Conservation (phyloP, 2,888 invertebrate species). For the Euzophera pinguis region DNA sequence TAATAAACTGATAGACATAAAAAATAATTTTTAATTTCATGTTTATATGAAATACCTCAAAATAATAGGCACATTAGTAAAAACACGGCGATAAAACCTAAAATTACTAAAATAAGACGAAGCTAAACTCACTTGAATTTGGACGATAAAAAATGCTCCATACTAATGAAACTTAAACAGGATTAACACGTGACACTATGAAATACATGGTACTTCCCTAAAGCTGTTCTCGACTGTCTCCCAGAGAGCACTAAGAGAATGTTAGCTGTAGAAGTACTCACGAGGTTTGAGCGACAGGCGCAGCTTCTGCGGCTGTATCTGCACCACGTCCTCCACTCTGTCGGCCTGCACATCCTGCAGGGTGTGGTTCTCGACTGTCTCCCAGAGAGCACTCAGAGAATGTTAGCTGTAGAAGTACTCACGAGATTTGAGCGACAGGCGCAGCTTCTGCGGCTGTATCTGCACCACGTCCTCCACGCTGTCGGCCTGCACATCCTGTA, state of each 20-base stretch:
- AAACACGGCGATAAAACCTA: too few relatives aligned
- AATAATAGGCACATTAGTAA: too few relatives aligned
- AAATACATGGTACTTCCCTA: too few relatives aligned
- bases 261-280: slow-evolving; percentile 58
- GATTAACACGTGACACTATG: too few relatives aligned
- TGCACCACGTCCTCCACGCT: slow-evolving; percentile 77
- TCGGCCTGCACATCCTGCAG: slow-evolving; percentile 72
- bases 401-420: slow-evolving; percentile 59
- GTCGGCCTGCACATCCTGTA: slow-evolving; percentile 69
- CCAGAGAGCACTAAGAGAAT: slow-evolving; percentile 52
- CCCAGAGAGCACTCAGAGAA: slow-evolving; percentile 51
- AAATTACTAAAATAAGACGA: too few relatives aligned
- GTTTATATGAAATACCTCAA: too few relatives aligned
- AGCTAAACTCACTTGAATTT: too few relatives aligned
- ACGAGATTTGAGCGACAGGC: slow-evolving; percentile 80
- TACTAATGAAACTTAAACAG: too few relatives aligned
- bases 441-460: slow-evolving; percentile 82
- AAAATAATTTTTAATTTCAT: too few relatives aligned
- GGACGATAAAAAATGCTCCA: too few relatives aligned
- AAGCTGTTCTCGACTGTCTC: slow-evolving; percentile 58
- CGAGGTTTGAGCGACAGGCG: slow-evolving; percentile 81
- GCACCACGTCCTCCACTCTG: slow-evolving; percentile 73
- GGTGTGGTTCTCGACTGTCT: slow-evolving; percentile 56
- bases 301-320: slow-evolving; percentile 83
- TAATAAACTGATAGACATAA: too few relatives aligned